Base-by-base conservation (phyloP, 2,888 invertebrate species). In the Pseudanteris insignis region DNA sequence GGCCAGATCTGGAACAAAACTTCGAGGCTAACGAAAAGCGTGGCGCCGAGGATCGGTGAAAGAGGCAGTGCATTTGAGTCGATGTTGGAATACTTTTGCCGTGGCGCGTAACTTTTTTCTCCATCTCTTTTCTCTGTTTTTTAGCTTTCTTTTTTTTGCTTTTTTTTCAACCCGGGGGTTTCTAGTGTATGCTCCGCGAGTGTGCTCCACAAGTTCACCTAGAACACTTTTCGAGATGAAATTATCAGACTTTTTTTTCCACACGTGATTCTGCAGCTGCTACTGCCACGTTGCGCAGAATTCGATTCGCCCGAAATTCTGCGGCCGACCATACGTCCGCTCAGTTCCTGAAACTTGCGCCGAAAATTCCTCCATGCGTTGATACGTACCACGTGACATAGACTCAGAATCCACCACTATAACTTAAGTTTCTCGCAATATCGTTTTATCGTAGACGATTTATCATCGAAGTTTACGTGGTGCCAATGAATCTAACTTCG, bases 81-180 rank as follows among this genome's bases (percentile, higher is more conserved):
- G 34, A 54, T 40, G 44, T 54, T 54, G 46, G 54, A 54, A 54
- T 54, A 54, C 46, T 46, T 54, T 46, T 33, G 54, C 54, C 21
- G 46, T 38, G 54, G 44, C 38, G 44, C 44, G 44, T 44, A 54
- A 44, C 44, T 54, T 54, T 43, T 44, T 54, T 38, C 37, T 6
- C 18, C 4, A 18, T 3, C 6, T n/a, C n/a, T n/a, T n/a, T n/a
- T n/a, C n/a, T n/a, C n/a, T n/a, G n/a, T n/a, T n/a, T n/a, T n/a
- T n/a, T n/a, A n/a, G n/a, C n/a, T n/a, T n/a, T n/a, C n/a, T n/a
- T n/a, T n/a, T n/a, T n/a, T n/a, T n/a, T n/a, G n/a, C n/a, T n/a
- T n/a, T n/a, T n/a, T n/a, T n/a, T n/a, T 29, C 33, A 40, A 33
- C 40, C 33, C 15, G 33, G 18, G 51, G 21, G 14, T 14, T 51